Percentiles rank a stretch among this genome's conserved stretches.
phyloP scores from a whole-genome alignment of 1,140 invertebrate genomes.

The Arctopsyche grandis region DNA sequence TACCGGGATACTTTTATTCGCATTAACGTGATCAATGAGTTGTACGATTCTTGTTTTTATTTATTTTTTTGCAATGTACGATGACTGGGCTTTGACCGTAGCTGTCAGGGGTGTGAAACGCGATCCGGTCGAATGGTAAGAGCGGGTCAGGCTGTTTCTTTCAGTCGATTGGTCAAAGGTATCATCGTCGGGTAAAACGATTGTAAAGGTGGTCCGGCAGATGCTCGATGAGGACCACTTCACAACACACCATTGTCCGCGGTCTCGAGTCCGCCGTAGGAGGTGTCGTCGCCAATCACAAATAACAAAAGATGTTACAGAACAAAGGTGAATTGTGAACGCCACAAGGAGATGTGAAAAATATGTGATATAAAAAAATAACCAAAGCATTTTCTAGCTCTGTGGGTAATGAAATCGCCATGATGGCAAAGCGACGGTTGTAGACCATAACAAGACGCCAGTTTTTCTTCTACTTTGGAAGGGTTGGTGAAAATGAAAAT shows the following conservation, averaged over 20 bases:
- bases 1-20: too few species aligned
- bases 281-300: slow-evolving; percentile 53
- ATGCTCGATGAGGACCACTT: slow-evolving; percentile 46
- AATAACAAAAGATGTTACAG: slow-evolving; percentile 50
- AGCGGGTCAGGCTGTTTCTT: slow-evolving; percentile 29
- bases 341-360: slow-evolving; percentile 1
- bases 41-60: neutral
- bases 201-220: slow-evolving; percentile 37
- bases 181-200: slow-evolving; percentile 23
- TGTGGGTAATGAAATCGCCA: slow-evolving; percentile 12
- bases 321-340: slow-evolving; percentile 47
- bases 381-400: neutral
- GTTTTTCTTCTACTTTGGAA: too few species aligned
- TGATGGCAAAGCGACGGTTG: neutral
- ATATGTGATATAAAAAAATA: neutral
- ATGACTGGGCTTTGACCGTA: neutral
- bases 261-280: slow-evolving; percentile 43
- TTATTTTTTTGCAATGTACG: slow-evolving; percentile 14
- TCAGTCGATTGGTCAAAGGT: slow-evolving; percentile 26
- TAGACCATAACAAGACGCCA: too few species aligned
- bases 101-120: neutral
- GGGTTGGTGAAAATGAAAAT: too few species aligned
- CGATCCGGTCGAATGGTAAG: slow-evolving; percentile 24
- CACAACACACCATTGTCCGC: slow-evolving; percentile 50
- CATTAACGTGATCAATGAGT: too few species aligned